Base-by-base conservation (phyloP, 2,113 vertebrate genomes). In the Grus americana region DNA sequence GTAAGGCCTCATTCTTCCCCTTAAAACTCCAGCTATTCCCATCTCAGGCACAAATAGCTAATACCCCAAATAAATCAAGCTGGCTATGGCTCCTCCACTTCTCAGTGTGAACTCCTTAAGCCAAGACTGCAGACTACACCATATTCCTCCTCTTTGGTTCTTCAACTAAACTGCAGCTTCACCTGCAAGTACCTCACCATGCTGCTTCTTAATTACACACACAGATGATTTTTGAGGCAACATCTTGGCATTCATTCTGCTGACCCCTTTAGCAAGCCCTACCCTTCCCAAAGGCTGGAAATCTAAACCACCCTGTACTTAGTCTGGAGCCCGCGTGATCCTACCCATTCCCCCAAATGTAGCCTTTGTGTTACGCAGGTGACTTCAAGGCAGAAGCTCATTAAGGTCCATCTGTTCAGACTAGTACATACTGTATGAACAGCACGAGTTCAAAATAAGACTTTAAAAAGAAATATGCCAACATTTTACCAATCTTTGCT, bases 301-400 rank as follows among this genome's bases (percentile, higher is more conserved):
- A 54, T 11, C 11, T 8, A 20, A 70, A 65, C n/a, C 27, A 57
- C 27, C 32, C 29, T 32, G 15, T 38, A 20, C n/a, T 29, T 34
- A 24, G 12, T 47, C 26, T 12, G 72, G 24, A 78, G 19, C 1
- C 4, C 1, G 0, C 6, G 5, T 2, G 1, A 54, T n/a, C 54
- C 29, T 19, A 75, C 13, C 38, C 20, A 17, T 9, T 87, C 14
- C 42, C 65, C 11, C 32, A 63, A 46, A 50, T 2, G 0, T 0
- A 49, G 57, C 23, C 42, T 21, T 17, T 4, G 6, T 5, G 34
- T 12, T 55, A 52, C 2, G 2, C 59, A 30, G 17, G 29, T 61
- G 38, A 63, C 49, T 66, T 76, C 34, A 40, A 50, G 52, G 38
- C 46, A 92, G 16, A 47, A 76, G 19, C 14, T 62, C 71, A n/a